These are phyloP conservation scores for Agrochola lychnidis DNA, from an alignment of 2,888 invertebrate species.

Conservation along the genomic window DNA sequence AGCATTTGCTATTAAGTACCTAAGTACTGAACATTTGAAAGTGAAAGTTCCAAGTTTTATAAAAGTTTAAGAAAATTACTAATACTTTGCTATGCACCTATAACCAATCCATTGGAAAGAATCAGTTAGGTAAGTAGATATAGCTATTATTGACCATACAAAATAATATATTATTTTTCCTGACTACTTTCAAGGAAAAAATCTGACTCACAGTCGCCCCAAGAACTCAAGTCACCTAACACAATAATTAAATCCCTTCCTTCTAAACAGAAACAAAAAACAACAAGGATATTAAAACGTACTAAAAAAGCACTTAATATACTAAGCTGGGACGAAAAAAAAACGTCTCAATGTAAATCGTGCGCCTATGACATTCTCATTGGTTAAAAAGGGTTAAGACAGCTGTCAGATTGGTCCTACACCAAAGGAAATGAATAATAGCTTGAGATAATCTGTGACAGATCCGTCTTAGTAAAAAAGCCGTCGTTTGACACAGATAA, in stretches of 20 bases:
- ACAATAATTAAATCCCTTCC: conserved; percentile 54
- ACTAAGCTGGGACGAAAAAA: conserved; percentile 73
- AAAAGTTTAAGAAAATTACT: not conserved
- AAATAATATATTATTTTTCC: not conserved
- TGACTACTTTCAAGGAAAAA: conserved; percentile 13
- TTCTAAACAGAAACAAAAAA: conserved; percentile 55
- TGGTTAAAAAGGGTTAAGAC: conserved; percentile 90
- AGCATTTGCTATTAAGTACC: not conserved
- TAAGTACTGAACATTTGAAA: not conserved
- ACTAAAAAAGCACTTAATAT: conserved; percentile 81
- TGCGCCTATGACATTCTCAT: conserved; percentile 88
- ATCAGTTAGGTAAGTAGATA: not conserved
- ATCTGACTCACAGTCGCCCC: conserved; percentile 23
- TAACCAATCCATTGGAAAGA: not conserved
- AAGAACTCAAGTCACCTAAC: conserved; percentile 44
- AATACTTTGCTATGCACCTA: not conserved
- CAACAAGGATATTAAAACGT: conserved; percentile 77
- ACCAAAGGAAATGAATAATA: conserved; percentile 88
- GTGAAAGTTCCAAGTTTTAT: not conserved
- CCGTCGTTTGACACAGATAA: conserved; percentile 88
- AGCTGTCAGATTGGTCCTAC: conserved; percentile 88
- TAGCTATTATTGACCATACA: not conserved
- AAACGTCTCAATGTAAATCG: conserved; percentile 82
- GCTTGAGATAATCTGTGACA: conserved; percentile 89
- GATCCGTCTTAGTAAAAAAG: conserved; percentile 89